Conservation (phyloP, 1,140 invertebrate species). For the Musca vetustissima region DNA sequence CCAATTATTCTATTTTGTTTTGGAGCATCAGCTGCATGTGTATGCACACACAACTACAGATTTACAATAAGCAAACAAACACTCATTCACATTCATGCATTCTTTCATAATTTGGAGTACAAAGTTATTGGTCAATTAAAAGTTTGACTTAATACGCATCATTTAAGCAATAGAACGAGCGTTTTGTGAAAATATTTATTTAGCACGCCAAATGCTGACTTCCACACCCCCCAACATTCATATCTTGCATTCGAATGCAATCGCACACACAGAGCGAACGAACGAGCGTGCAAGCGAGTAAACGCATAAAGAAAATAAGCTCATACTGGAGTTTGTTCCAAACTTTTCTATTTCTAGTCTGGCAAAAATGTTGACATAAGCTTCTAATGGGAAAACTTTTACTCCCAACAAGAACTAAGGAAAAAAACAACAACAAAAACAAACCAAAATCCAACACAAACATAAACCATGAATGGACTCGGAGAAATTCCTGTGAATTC, state of each 20-base stretch:
- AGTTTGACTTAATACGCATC: slow-evolving; percentile 18
- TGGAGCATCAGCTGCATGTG: not conserved
- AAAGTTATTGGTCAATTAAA: slow-evolving; percentile 23
- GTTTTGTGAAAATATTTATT: slow-evolving; percentile 8
- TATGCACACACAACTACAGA: not conserved
- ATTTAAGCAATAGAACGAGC: slow-evolving; percentile 3
- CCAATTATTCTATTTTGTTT: too few relatives aligned
- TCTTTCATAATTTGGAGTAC: not conserved
- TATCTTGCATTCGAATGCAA: not conserved
- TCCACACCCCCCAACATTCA: not conserved
- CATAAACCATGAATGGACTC: too few relatives aligned
- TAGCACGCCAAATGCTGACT: too few relatives aligned
- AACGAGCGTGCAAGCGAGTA: too few relatives aligned
- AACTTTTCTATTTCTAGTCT: not conserved
- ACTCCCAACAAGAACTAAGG: too few relatives aligned
- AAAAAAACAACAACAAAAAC: too few relatives aligned
- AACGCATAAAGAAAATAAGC: too few relatives aligned
- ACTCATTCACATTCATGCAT: too few relatives aligned
- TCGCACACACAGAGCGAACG: too few relatives aligned
- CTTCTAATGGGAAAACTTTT: slow-evolving; percentile 19
- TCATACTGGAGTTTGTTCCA: not conserved
- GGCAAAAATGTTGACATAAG: slow-evolving; percentile 15
- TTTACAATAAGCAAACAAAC: too few relatives aligned
- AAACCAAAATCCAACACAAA: too few relatives aligned
- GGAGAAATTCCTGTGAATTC: too few relatives aligned